Evolutionary conservation across 35 echinoderm and acorn worm genomes (phyloP), one percentile per base, ranked within the genome.

Genomic region (Diadema setosum): DNA sequence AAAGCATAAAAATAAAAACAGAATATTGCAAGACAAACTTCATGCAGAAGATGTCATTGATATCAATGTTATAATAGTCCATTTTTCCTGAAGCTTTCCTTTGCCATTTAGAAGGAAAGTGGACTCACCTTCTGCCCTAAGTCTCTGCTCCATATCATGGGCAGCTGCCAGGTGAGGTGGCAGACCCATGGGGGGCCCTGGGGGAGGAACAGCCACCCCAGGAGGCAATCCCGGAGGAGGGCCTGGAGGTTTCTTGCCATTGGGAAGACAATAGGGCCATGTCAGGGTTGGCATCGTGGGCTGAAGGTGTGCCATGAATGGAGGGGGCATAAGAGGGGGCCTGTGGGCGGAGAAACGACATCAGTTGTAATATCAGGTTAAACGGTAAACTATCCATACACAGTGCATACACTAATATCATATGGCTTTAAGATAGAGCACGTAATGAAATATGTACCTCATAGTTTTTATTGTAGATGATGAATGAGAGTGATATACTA

Each of bases 171-270:
- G 67, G 39, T 82, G 65, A 17, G 91, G 91, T 43, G 91, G 91
- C 30, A 87, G 65, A 27, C 91, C 91, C 17, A 85, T 80, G 59
- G 91, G 91, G 33, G 91, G 75, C 55, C 91, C 91, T 6, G 91
- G 91, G 5, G 91, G 91, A 40, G 80, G 76, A 12, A 67, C 20
- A 67, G 63, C 30, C 80, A 87, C 87, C 42, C 91, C 91, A 17
- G 87, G 86, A 11, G 94, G 94, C 3, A 82, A 39, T 2, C 94
- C 94, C 41, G 91, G 87, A 9, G 91, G 84, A 21, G 85, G 80
- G 34, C 91, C 91, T 58, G 95, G 95, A 23, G 95, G 92, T 82
- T 67, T 92, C 73, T 82, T 92, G 4, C 90, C 83, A 60, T 92
- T 82, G 30, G 83, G 84, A 24, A 90, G 75, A 25, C 78, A 90